Evolutionary conservation across 2,797 vertebrate species (phyloP).

Genomic region (Denticeps clupeoides): DNA sequence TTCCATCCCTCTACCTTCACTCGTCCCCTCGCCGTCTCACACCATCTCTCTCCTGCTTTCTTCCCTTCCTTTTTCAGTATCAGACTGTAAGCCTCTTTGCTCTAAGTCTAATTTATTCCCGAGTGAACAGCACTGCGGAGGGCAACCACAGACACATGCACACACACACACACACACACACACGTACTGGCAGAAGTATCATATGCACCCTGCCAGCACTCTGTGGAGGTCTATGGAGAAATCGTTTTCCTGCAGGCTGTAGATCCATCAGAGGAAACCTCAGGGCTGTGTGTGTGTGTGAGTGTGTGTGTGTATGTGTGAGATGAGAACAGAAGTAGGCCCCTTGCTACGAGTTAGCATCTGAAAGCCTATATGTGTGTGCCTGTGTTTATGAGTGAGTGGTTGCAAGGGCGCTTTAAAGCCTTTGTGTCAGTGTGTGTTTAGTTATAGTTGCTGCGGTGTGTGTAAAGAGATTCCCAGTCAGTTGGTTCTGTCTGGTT

Average conservation of each 20-base stretch:
- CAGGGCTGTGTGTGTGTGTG: background rate
- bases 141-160: slow-evolving; percentile 10
- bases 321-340: too few relatives aligned
- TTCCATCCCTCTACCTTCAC: background rate
- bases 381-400: background rate
- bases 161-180: slow-evolving; percentile 3
- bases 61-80: slow-evolving; percentile 29
- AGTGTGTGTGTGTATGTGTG: background rate
- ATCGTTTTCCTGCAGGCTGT: background rate
- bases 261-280: background rate
- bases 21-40: background rate
- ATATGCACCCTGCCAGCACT: slow-evolving; percentile 1
- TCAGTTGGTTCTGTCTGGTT: too few relatives aligned
- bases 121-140: slow-evolving; percentile 21
- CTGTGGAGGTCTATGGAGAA: background rate
- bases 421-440: too few relatives aligned
- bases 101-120: slow-evolving; percentile 42
- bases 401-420: too few relatives aligned
- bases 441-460: too few relatives aligned
- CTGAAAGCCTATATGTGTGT: background rate
- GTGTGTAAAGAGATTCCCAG: too few relatives aligned
- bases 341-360: background rate
- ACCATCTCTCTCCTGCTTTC: background rate
- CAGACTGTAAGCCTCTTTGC: slow-evolving; percentile 36
- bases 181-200: background rate